Evolutionary conservation across 2,797 vertebrate genomes (phyloP), one percentile per base, ranked within the genome.

Genomic region (Gephyroberyx darwinii): DNA sequence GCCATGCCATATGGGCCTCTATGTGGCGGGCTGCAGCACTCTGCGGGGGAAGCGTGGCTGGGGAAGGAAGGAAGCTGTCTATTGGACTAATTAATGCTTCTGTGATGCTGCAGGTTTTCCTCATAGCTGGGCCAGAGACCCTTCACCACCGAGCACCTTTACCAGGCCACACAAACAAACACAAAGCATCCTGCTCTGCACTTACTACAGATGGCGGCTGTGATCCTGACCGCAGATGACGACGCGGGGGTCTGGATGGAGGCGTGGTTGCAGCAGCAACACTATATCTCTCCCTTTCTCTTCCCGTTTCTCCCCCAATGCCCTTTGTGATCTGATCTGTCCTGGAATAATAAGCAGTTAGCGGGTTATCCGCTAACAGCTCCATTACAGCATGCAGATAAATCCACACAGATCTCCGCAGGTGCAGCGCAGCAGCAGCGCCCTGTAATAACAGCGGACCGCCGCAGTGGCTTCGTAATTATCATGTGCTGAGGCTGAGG

Each of bases 281-380:
- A 41, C 57, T 39, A 30, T 37, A 14, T 55, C 41, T 22, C 57
- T 26, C 47, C 53, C 53, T 41, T 53, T 72, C 35, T 57, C 51
- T 56, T 8, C 50, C 52, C 1, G 10, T 60, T 33, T 67, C 54
- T 39, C 47, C 35, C 59, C 67, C 9, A 3, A 33, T 80, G 83
- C 75, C 80, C 78, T 84, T 78, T 82, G 68, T 84, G 81, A 91
- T 89, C 78, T 82, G 76, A 88, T 84, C 81, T 79, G 85, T n/a
- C 78, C 73, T 22, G 60, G 86, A 89, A 86, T 91, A 93, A 92
- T 90, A 90, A 92, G 82, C 83, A 84, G 87, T 88, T 88, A 81
- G 69, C 20, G 3, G 70, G 48, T 83, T 88, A 88, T 92, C 90
- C 80, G 82, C 78, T 72, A 82, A 84, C 83, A 78, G 83, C 86